Conservation (phyloP, 2,113 vertebrate species). For the Parus major region DNA sequence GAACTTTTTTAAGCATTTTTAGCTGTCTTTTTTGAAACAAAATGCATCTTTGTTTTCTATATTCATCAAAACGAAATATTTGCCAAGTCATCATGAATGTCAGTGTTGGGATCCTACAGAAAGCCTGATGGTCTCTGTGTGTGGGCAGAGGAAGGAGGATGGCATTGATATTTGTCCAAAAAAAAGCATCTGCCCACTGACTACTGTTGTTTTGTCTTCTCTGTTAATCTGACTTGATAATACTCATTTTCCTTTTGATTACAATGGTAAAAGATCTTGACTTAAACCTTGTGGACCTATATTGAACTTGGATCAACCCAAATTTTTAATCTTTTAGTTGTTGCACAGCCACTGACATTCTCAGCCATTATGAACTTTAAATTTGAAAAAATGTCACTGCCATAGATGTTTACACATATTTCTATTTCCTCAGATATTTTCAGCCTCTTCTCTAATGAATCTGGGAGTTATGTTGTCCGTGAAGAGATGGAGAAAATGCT, state of each 20-base stretch:
- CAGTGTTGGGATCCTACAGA: neutral
- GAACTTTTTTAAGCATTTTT: neutral
- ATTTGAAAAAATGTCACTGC: neutral
- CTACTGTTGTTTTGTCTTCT: slow-evolving; percentile 36
- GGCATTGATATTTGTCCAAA: neutral
- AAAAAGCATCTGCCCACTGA: slow-evolving; percentile 11
- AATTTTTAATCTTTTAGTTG: neutral
- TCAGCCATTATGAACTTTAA: neutral
- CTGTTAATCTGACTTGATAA: neutral
- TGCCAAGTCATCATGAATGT: neutral
- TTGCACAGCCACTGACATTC: neutral
- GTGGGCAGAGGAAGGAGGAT: neutral
- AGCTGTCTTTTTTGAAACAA: neutral
- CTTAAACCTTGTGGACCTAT: neutral
- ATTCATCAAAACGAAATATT: neutral
- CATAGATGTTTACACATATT: neutral
- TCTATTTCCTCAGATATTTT: slow-evolving; percentile 87
- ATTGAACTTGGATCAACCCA: neutral
- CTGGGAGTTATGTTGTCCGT: slow-evolving; percentile 88
- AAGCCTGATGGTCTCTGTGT: neutral
- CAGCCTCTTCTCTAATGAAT: slow-evolving; percentile 95
- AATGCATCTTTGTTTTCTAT: neutral
- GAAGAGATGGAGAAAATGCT: slow-evolving; percentile 97
- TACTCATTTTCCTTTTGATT: neutral
- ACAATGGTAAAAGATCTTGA: neutral